These are phyloP conservation scores for Ondatra zibethicus DNA, from an alignment of 2,113 vertebrate genomes.

Conservation along the genomic window DNA sequence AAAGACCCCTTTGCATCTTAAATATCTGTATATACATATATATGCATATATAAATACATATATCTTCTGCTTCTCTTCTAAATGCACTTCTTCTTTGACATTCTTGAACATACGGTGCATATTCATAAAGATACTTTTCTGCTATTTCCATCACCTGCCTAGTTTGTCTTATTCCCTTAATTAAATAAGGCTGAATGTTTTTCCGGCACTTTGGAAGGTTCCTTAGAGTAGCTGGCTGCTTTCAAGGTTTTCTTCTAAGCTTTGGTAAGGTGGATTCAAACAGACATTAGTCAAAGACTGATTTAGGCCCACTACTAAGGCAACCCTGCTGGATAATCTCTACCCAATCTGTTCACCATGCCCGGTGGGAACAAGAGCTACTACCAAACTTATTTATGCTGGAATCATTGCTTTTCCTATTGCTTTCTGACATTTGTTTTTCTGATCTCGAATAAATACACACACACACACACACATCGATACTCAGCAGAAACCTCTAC, in stretches of 20 bases:
- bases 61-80: background rate
- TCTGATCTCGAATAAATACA: background rate
- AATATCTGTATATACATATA: background rate
- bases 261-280: background rate
- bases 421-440: background rate
- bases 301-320: background rate
- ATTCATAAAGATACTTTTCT: slow-evolving; percentile 8
- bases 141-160: background rate
- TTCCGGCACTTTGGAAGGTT: background rate
- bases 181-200: background rate
- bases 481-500: background rate
- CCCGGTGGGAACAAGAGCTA: background rate
- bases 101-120: background rate
- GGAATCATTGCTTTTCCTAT: background rate
- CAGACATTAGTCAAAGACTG: background rate
- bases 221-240: background rate
- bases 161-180: background rate
- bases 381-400: background rate
- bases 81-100: background rate
- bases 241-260: background rate
- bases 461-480: background rate
- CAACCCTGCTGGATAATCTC: background rate
- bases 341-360: background rate
- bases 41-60: no score
- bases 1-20: background rate